Base-by-base conservation (phyloP, 2,888 invertebrate species). In the Noctua pronuba region DNA sequence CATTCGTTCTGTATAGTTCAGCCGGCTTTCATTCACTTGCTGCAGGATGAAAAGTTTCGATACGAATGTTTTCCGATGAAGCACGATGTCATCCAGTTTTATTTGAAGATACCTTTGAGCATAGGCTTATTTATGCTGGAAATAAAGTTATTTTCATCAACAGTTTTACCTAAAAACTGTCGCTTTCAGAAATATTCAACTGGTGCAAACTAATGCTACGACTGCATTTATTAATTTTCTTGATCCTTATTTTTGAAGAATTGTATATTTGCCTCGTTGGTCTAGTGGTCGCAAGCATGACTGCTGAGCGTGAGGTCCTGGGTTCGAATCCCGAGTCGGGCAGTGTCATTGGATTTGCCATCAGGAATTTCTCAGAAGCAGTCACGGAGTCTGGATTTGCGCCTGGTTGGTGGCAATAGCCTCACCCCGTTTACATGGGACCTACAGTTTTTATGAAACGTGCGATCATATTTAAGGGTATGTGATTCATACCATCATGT, bases 11-110 rank as follows among this genome's bases (percentile, higher is more conserved):
- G 31, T 16, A 41, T 13, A 58, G 28, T 77, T 66, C 46, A 66
- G 24, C 35, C 58, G 10, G 44, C 62, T 62, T 72, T 65, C 55
- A 64, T 70, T 78, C 55, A 58, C 62, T 79, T 28, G 41, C 24
- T 79, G 6, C 60, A 1, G 10, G 1, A 24, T 80, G 66, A 49
- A 80, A 66, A 65, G 46, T 65, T 73, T 65, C 58, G 24, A 49
- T 18, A 79, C 16, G 18, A n/a, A n/a, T n/a, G 41, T 0, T 79
- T 60, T 35, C 58, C 58, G 80, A 80, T 80, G 60, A 73, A 60
- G 24, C 28, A 11, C 73, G 38, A 0, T 73, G 31, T 28, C 35
- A 60, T 73, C 2, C 44, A 11, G 35, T 24, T 44, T 70, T 38
- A 64, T 60, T 60, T 60, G 8, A 38, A 28, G 28, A 35, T 69